Percentiles rank a stretch among this genome's conserved stretches.
Evolutionary conservation across 2,888 invertebrate species (phyloP).

Genomic region (Conomelus anceps): DNA sequence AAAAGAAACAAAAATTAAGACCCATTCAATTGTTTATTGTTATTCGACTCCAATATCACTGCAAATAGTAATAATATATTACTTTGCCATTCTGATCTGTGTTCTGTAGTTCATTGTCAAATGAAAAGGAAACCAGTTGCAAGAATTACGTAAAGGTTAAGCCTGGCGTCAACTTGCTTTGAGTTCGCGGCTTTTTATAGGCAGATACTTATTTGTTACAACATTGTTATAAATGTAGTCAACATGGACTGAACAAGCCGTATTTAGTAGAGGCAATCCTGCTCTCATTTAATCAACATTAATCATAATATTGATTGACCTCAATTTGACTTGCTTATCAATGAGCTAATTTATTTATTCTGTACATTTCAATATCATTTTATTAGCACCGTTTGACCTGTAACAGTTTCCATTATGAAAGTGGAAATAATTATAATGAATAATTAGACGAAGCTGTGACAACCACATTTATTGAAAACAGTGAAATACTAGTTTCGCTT

Average conservation of each 20-base stretch:
- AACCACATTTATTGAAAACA: too few relatives aligned
- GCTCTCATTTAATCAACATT: too few relatives aligned
- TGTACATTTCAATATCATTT: too few relatives aligned
- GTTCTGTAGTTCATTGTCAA: not conserved
- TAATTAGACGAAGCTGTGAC: too few relatives aligned
- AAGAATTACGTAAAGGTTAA: not conserved
- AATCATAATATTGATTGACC: not conserved
- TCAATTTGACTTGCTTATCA: not conserved
- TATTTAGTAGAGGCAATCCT: too few relatives aligned
- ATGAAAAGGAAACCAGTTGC: not conserved
- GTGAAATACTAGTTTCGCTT: too few relatives aligned
- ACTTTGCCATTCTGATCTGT: not conserved
- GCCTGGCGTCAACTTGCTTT: not conserved
- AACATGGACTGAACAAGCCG: not conserved
- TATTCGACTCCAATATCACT: too few relatives aligned
- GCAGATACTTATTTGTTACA: not conserved
- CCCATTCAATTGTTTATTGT: too few relatives aligned
- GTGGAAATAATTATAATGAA: too few relatives aligned
- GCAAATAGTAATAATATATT: not conserved
- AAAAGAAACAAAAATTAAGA: too few relatives aligned
- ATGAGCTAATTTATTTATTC: not conserved
- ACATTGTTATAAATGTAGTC: not conserved
- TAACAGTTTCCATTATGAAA: too few relatives aligned
- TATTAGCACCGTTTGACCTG: too few relatives aligned
- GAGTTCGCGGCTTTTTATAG: not conserved